phyloP scores from a whole-genome alignment of 2,113 vertebrate species.

The Cryptotis parvus region DNA sequence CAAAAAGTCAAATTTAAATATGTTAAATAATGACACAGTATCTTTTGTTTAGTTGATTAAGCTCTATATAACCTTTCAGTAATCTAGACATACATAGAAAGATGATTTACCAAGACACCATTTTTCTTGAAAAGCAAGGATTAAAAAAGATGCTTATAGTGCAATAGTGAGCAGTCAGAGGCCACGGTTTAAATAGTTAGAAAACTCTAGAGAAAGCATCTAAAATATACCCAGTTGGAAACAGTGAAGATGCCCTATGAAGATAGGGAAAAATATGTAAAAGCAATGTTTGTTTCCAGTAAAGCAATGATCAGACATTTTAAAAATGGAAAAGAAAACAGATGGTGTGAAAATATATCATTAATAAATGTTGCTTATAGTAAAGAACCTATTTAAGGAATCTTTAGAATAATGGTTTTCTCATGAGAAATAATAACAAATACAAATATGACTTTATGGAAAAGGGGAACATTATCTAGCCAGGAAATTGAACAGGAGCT shows the following conservation, averaged over 20 bases:
- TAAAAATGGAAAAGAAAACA: not conserved
- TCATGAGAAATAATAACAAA: slow-evolving; percentile 36
- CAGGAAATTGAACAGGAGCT: slow-evolving; percentile 59
- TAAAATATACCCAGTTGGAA: not conserved
- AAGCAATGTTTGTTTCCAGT: not conserved
- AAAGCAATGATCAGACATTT: not conserved
- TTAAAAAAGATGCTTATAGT: not conserved
- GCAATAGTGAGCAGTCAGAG: not conserved
- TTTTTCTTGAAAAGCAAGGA: slow-evolving; percentile 2
- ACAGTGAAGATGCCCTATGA: not conserved
- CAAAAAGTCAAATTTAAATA: not conserved
- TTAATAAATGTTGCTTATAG: not conserved
- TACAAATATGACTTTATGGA: not conserved
- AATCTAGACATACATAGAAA: not conserved
- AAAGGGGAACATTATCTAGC: not conserved
- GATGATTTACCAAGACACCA: not conserved
- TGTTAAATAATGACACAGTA: not conserved
- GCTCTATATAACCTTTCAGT: not conserved
- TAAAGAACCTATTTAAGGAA: slow-evolving; percentile 20
- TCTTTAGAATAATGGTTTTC: slow-evolving; percentile 16
- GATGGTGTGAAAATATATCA: not conserved
- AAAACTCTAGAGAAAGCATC: not conserved
- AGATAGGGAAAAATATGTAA: not conserved
- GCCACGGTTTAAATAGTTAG: not conserved
- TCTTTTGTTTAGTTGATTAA: not conserved